Percentiles rank a stretch among this genome's conserved stretches.
phyloP scores from a whole-genome alignment of 2,888 invertebrate genomes.

The Acanthosepion pharaonis region DNA sequence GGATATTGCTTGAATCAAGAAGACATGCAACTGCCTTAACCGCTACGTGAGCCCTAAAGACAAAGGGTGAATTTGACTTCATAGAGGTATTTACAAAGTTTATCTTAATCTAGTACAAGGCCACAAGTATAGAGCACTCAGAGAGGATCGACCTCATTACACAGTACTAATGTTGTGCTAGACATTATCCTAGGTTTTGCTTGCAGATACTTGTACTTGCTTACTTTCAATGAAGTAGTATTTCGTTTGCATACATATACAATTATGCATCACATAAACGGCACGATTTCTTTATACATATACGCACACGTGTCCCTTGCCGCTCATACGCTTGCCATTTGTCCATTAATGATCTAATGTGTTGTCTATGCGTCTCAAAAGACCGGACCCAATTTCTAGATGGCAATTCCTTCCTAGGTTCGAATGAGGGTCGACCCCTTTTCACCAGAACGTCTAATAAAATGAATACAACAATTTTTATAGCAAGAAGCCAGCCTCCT shows the following conservation, averaged over 20 bases:
- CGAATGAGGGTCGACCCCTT: not conserved
- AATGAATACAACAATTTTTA: not conserved
- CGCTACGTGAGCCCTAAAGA: too few species aligned
- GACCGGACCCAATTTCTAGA: not conserved
- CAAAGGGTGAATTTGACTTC: too few species aligned
- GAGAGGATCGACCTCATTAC: too few species aligned
- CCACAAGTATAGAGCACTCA: too few species aligned
- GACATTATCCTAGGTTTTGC: not conserved
- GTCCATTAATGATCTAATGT: constrained; percentile 33
- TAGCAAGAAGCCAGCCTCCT: not conserved
- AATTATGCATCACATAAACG: not conserved
- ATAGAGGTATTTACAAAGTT: too few species aligned
- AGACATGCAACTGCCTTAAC: too few species aligned
- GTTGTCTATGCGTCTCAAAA: not conserved
- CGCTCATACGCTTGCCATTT: not conserved
- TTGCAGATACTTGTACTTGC: not conserved
- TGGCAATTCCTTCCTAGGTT: not conserved
- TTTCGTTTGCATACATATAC: not conserved
- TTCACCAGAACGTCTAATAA: not conserved
- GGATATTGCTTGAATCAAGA: too few species aligned
- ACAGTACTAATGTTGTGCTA: not conserved
- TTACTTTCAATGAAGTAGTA: not conserved
- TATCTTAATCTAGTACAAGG: too few species aligned
- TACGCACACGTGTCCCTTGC: not conserved
- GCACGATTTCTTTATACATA: not conserved